Evolutionary conservation across 2,113 vertebrate species (phyloP).

Genomic region (Prunella himalayana): DNA sequence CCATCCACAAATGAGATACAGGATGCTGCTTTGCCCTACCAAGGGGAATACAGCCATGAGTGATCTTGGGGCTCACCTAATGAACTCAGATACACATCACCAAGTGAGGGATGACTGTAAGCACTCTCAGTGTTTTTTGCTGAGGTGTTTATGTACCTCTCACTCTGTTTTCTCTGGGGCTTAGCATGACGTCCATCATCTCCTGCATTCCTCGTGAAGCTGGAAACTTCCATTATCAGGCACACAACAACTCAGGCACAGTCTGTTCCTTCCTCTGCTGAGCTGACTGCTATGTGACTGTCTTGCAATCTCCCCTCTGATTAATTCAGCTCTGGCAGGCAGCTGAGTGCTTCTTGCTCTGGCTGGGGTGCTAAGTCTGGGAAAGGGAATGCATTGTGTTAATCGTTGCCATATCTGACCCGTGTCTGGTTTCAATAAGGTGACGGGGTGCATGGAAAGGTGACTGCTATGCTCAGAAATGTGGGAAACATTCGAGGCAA

Average conservation of each 20-base stretch:
- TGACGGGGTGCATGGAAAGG: background rate
- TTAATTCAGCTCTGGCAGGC: conserved; percentile 3
- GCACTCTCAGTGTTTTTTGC: background rate
- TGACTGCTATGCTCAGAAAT: background rate
- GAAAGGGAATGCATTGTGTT: background rate
- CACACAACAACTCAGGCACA: background rate
- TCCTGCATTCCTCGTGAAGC: background rate
- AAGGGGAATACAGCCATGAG: accelerated
- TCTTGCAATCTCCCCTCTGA: background rate
- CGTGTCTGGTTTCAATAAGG: background rate
- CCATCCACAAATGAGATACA: background rate
- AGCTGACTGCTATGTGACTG: background rate
- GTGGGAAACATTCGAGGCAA: background rate
- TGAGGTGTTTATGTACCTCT: background rate
- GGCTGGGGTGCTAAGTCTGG: background rate
- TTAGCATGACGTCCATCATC: background rate
- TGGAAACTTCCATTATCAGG: background rate
- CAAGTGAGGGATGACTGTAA: background rate
- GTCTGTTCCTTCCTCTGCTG: background rate
- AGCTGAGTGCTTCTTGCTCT: background rate
- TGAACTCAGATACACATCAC: background rate
- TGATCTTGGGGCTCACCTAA: background rate
- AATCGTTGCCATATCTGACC: background rate
- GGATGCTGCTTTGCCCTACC: background rate
- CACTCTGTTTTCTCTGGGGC: background rate